These are phyloP conservation scores for Rhynchomys soricoides DNA, from an alignment of 2,113 vertebrate species.

Conservation along the genomic window DNA sequence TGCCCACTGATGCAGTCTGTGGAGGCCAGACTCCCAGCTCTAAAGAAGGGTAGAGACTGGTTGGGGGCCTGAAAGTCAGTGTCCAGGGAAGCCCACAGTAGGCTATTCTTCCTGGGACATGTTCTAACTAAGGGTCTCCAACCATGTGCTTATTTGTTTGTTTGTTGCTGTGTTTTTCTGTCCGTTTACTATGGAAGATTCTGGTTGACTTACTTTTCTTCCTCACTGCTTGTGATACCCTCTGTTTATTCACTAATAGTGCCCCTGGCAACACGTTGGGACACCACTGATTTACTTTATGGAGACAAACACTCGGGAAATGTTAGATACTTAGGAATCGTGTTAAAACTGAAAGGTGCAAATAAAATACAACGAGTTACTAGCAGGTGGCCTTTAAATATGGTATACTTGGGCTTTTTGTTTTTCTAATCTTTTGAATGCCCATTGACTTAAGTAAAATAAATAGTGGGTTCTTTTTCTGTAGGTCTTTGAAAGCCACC, in stretches of 20 bases:
- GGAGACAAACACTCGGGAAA: background rate
- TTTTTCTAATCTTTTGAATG: background rate
- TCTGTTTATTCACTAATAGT: background rate
- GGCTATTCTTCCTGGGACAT: background rate
- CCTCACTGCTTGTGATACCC: background rate
- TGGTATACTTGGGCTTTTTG: background rate
- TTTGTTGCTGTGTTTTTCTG: background rate
- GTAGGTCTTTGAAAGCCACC: background rate
- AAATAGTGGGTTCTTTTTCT: background rate
- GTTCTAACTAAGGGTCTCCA: background rate
- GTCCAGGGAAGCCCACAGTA: no score
- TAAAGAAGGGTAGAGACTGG: background rate
- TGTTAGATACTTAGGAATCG: background rate
- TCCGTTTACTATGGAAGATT: background rate
- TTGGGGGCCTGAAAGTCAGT: background rate
- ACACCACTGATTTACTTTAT: background rate
- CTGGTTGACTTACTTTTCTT: background rate
- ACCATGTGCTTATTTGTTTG: background rate
- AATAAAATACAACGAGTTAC: background rate
- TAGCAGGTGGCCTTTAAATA: background rate
- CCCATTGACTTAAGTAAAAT: background rate
- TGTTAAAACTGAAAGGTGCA: background rate
- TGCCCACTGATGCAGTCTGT: background rate
- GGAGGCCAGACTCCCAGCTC: background rate
- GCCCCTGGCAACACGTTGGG: background rate